These are phyloP conservation scores for Aeoliscus strigatus DNA, from an alignment of 2,797 vertebrate genomes.

Conservation along the genomic window DNA sequence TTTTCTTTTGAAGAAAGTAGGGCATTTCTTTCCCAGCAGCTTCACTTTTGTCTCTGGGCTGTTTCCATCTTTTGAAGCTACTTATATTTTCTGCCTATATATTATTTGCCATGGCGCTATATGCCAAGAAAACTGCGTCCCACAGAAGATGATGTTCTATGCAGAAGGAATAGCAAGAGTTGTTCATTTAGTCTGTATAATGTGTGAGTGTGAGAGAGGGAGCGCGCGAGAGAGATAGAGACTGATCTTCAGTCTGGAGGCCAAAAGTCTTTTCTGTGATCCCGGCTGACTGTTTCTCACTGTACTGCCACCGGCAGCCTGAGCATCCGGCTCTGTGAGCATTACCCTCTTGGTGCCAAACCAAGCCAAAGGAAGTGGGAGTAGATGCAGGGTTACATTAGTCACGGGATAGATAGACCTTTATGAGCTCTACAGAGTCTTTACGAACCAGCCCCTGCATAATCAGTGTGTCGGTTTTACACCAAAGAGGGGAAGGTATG, in stretches of 20 bases:
- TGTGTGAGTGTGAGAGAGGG: no score
- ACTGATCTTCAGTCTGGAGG: no score
- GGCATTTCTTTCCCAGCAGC: conserved; percentile 47
- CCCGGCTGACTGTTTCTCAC: conserved; percentile 14
- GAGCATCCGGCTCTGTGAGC: no score
- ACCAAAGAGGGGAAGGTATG: conserved; percentile 8
- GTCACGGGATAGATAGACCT: conserved; percentile 7
- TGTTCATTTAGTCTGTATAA: not conserved
- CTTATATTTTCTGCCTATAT: conserved; percentile 27
- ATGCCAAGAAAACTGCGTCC: conserved; percentile 7
- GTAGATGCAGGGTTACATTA: conserved; percentile 8
- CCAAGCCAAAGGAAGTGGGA: not conserved
- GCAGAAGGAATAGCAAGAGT: not conserved
- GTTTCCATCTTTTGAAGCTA: conserved; percentile 30
- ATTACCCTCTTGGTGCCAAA: conserved; percentile 14
- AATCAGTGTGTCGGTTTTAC: conserved; percentile 34
- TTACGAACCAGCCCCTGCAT: conserved; percentile 23
- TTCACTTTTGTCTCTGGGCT: conserved; percentile 37
- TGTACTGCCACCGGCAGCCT: conserved; percentile 1
- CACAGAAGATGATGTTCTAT: not conserved
- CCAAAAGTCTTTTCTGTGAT: conserved; percentile 18
- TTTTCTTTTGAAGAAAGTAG: conserved; percentile 56
- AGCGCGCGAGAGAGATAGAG: no score
- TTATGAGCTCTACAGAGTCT: conserved; percentile 19
- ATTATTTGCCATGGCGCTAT: conserved; percentile 4